Base-by-base conservation (phyloP, 1,140 invertebrate genomes). In the Leptinotarsa defecta region DNA sequence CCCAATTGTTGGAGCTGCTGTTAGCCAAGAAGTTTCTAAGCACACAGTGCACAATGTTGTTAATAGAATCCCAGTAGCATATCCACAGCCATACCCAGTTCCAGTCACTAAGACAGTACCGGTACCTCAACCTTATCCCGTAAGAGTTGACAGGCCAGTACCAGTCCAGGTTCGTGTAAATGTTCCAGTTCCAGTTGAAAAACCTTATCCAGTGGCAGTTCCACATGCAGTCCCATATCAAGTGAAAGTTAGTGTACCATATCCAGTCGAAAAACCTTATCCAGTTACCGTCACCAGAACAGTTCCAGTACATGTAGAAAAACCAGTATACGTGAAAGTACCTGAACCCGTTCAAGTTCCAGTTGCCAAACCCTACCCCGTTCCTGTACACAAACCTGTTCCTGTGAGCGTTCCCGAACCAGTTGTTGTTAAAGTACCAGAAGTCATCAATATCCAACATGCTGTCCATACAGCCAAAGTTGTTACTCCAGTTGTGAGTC, bases 261-360 rank as follows among this genome's bases (percentile, higher is more conserved):
- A 79, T 57, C 82, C 82, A 68, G 79, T 82, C 13, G 64, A 75
- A 8, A 77, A 78, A 77, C 83, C 82, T 49, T 81, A 81, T 52
- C 81, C 80, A 76, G 80, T 84, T 48, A 65, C 72, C n/a, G 81
- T 84, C 13, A 77, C 81, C 13, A 79, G 81, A 49, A 79, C 77
- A 22, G 80, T 85, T 19, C 81, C 82, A 17, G 84, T 86, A 20
- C 79, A 77, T 48, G 85, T 86, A 13, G 81, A 82, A 68, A 82
- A 80, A 49, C 82, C 84, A 74, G 83, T 86, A 34, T 83, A 82
- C 57, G 80, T 86, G 15, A 81, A 82, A 77, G 83, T 86, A 73
- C 81, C 85, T 8, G 80, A 83, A 27, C 81, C 83, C 8, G 83
- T 85, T 3, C 81, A 81, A 57, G 82, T 84, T 22, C 77, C 74